Percentiles rank a stretch among this genome's conserved stretches.
These are phyloP conservation scores for Calliphora vicina DNA, from an alignment of 1,140 invertebrate genomes.

Conservation along the genomic window DNA sequence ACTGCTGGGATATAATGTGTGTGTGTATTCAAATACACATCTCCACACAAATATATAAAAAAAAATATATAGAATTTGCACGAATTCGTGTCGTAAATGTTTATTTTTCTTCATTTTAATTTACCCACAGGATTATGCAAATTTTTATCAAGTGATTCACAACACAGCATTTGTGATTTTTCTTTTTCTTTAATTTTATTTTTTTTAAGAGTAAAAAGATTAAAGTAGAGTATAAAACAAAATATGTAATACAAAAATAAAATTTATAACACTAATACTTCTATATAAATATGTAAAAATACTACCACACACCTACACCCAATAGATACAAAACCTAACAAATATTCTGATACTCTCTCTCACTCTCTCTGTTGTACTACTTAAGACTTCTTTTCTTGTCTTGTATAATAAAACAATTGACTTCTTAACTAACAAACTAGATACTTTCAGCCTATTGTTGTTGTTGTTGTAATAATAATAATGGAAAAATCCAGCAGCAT, in stretches of 20 bases:
- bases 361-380: no score
- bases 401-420: not conserved
- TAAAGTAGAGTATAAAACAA: not conserved
- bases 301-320: not conserved
- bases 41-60: not conserved
- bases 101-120: conserved; percentile 7
- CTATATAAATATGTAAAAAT: no score
- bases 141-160: conserved; percentile 9
- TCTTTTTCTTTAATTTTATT: not conserved
- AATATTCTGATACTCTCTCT: no score
- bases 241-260: not conserved
- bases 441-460: not conserved
- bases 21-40: not conserved
- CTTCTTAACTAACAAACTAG: not conserved
- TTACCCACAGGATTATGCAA: conserved; percentile 15
- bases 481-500: not conserved
- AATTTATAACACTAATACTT: not conserved
- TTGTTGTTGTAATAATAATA: not conserved
- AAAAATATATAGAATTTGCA: not conserved
- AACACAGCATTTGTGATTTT: not conserved
- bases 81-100: conserved; percentile 16
- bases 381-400: not conserved
- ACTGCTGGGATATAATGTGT: no score
- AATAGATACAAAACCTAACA: not conserved
- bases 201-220: not conserved